Conservation (phyloP, 2,113 vertebrate species). For the Chaenogobius annularis region DNA sequence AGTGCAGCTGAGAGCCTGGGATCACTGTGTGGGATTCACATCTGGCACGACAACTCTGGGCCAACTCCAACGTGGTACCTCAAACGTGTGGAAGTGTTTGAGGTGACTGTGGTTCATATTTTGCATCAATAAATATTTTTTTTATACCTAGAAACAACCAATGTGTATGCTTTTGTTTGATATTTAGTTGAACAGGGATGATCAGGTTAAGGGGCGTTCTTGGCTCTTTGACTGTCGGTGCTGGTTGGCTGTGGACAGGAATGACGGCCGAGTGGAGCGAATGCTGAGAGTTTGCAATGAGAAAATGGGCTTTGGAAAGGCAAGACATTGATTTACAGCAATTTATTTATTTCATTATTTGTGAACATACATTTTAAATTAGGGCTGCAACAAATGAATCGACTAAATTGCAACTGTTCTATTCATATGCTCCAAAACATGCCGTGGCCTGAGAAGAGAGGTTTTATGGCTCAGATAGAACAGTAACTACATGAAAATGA, state of each 20-base stretch:
- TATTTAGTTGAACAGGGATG: slow-evolving; percentile 50
- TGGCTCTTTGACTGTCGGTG: slow-evolving; percentile 80
- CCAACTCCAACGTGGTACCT: slow-evolving; percentile 78
- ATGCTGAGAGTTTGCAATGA: slow-evolving; percentile 60
- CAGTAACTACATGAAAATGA: no score
- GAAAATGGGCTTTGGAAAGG: slow-evolving; percentile 73
- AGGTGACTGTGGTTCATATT: slow-evolving; percentile 37
- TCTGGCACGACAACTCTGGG: slow-evolving; percentile 83
- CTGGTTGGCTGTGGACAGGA: slow-evolving; percentile 77
- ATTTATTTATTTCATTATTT: not conserved
- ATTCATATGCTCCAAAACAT: no score
- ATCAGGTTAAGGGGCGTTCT: slow-evolving; percentile 29
- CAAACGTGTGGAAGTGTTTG: slow-evolving; percentile 74
- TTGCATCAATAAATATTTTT: not conserved
- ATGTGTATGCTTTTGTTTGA: not conserved
- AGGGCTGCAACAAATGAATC: no score
- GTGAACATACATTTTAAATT: not conserved
- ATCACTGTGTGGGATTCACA: slow-evolving; percentile 71
- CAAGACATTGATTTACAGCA: slow-evolving; percentile 23
- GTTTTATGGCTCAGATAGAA: no score
- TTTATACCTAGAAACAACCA: not conserved
- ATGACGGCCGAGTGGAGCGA: slow-evolving; percentile 75
- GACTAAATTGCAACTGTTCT: no score
- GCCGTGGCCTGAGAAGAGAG: no score
- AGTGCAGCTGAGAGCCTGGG: slow-evolving; percentile 78